These are phyloP conservation scores for Echiichthys vipera DNA, from an alignment of 2,797 vertebrate genomes.

Conservation along the genomic window DNA sequence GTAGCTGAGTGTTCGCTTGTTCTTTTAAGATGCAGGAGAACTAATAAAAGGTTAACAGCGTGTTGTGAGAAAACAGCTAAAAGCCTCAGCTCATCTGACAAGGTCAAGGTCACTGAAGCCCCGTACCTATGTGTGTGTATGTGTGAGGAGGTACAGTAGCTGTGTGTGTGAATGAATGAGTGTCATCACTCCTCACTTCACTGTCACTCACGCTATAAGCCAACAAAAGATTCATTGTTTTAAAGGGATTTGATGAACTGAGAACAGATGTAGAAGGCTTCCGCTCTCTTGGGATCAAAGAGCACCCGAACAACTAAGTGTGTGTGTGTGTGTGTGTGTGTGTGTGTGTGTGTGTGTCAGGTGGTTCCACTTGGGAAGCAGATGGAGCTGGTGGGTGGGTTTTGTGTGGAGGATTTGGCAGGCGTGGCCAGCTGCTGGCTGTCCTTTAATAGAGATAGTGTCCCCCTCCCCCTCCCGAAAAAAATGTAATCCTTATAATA, in stretches of 20 bases:
- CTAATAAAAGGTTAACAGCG: not conserved
- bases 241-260: constrained; percentile 54
- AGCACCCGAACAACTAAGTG: constrained; percentile 37
- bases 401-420: constrained; percentile 66
- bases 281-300: constrained; percentile 70
- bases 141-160: not conserved
- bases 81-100: not conserved
- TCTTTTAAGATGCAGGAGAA: not conserved
- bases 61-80: not conserved
- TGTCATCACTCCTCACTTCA: constrained; percentile 41
- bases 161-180: constrained; percentile 6
- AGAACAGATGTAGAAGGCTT: constrained; percentile 78
- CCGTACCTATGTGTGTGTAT: constrained; percentile 3
- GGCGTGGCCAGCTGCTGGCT: constrained; percentile 70
- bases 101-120: constrained; percentile 22
- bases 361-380: constrained; percentile 67
- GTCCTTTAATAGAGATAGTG: constrained; percentile 59
- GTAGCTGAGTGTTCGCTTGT: not conserved
- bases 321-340: constrained; percentile 28
- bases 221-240: constrained; percentile 72
- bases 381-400: constrained; percentile 78
- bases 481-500: constrained; percentile 52
- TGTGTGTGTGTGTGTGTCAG: constrained; percentile 27
- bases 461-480: constrained; percentile 37
- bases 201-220: constrained; percentile 43